These are phyloP conservation scores for Calameuta pallipes DNA, from an alignment of 2,888 invertebrate species.

Conservation along the genomic window DNA sequence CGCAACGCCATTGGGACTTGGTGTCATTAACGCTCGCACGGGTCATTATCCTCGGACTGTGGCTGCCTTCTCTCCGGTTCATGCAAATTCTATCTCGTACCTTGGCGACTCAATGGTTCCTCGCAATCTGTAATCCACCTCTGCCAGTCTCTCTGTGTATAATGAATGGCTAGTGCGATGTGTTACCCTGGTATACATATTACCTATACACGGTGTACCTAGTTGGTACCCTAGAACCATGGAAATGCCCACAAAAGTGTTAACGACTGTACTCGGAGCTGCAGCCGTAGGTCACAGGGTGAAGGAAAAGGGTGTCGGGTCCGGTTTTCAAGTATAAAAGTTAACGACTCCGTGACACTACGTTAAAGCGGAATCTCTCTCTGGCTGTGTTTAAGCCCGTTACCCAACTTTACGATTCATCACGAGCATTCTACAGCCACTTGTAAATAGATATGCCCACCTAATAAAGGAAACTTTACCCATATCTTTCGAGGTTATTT, in stretches of 20 bases:
- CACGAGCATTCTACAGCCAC: background rate
- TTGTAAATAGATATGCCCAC: background rate
- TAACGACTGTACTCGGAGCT: background rate
- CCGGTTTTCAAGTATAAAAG: background rate
- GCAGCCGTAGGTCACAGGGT: background rate
- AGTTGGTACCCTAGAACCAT: background rate
- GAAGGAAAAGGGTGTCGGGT: background rate
- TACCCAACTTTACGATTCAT: background rate
- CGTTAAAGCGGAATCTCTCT: background rate
- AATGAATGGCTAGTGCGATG: background rate
- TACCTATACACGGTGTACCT: background rate
- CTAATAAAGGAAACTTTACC: background rate
- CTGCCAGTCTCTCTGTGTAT: background rate
- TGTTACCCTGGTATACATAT: background rate
- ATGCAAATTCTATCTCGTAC: background rate
- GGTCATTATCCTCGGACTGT: constrained; percentile 5
- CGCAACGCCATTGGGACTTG: background rate
- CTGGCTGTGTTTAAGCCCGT: background rate
- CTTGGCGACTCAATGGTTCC: background rate
- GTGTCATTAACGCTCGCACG: constrained; percentile 5
- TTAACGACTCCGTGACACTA: background rate
- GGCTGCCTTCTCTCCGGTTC: background rate
- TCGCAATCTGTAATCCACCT: background rate
- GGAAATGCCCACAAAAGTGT: background rate
- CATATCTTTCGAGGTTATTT: background rate